Percentiles rank a stretch among this genome's conserved stretches.
These are phyloP conservation scores for Drosophila ustulata DNA, from an alignment of 2,888 invertebrate species.

Conservation along the genomic window DNA sequence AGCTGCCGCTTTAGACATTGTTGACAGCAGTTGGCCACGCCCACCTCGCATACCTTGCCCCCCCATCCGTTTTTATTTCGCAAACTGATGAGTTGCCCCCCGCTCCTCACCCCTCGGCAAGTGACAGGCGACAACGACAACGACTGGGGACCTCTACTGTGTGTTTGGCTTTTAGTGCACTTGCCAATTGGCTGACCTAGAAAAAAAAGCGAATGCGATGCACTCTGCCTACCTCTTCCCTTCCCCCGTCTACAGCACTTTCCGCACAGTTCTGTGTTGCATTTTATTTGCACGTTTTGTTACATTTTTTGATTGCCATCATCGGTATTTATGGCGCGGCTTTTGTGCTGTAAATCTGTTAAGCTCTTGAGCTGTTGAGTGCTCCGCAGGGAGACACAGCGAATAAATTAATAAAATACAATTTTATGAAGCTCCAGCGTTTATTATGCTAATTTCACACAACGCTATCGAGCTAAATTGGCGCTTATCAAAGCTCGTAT, in stretches of 20 bases:
- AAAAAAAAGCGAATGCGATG: slow-evolving; percentile 28
- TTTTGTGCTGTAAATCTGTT: slow-evolving; percentile 72
- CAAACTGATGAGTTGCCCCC: slow-evolving; percentile 10
- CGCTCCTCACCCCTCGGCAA: not conserved
- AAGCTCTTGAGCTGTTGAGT: slow-evolving; percentile 74
- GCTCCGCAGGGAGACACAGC: slow-evolving; percentile 17
- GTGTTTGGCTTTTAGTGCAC: slow-evolving; percentile 78
- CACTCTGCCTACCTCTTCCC: slow-evolving; percentile 1
- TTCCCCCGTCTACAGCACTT: too few relatives aligned
- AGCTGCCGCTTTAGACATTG: slow-evolving; percentile 70
- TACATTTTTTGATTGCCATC: slow-evolving; percentile 23
- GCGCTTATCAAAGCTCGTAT: slow-evolving; percentile 67
- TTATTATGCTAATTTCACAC: slow-evolving; percentile 73
- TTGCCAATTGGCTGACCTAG: slow-evolving; percentile 76
- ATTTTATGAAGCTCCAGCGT: slow-evolving; percentile 65
- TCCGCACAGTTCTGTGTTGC: slow-evolving; percentile 18
- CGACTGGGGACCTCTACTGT: slow-evolving; percentile 33
- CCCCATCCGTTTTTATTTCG: not conserved
- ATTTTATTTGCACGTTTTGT: slow-evolving; percentile 23
- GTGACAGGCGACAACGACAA: slow-evolving; percentile 1
- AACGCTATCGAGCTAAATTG: slow-evolving; percentile 46
- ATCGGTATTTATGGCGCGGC: slow-evolving; percentile 56
- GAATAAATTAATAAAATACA: slow-evolving; percentile 73
- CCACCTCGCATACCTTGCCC: slow-evolving; percentile 22
- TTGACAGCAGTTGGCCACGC: slow-evolving; percentile 61